Conservation (phyloP, 1,140 invertebrate genomes). For the Brachionus rotundiformis region DNA sequence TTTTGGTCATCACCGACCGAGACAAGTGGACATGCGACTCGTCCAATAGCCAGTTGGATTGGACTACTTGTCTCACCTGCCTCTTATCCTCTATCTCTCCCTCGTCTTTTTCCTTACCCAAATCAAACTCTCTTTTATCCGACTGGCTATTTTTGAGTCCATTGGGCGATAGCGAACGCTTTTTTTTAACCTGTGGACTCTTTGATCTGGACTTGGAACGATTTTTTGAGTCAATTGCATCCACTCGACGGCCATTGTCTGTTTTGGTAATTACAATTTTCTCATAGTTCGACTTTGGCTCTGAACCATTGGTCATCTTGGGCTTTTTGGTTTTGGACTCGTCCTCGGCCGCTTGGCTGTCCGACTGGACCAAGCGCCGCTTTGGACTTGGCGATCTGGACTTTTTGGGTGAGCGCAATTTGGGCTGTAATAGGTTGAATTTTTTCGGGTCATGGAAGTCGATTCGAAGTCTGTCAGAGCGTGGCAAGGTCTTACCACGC, state of each 20-base stretch:
- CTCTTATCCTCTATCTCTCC: background rate
- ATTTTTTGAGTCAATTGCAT: background rate
- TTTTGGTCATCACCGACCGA: background rate
- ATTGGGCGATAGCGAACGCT: background rate
- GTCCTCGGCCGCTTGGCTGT: background rate
- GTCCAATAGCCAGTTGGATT: background rate
- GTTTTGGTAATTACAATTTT: conserved; percentile 28
- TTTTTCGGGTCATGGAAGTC: conserved; percentile 47
- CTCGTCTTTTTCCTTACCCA: background rate
- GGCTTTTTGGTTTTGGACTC: background rate
- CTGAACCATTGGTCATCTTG: background rate
- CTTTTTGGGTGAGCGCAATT: background rate
- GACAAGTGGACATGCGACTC: background rate
- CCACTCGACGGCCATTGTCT: conserved; percentile 6
- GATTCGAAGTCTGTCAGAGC: background rate
- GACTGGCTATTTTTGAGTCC: background rate
- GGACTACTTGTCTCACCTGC: background rate
- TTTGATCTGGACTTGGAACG: background rate
- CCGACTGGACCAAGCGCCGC: background rate
- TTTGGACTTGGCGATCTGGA: background rate
- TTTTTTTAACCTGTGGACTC: background rate
- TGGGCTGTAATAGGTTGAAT: conserved; percentile 3
- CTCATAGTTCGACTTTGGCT: background rate
- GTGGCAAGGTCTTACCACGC: background rate
- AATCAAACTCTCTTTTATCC: background rate